phyloP scores from a whole-genome alignment of 2,113 vertebrate genomes.

The Sapajus apella region DNA sequence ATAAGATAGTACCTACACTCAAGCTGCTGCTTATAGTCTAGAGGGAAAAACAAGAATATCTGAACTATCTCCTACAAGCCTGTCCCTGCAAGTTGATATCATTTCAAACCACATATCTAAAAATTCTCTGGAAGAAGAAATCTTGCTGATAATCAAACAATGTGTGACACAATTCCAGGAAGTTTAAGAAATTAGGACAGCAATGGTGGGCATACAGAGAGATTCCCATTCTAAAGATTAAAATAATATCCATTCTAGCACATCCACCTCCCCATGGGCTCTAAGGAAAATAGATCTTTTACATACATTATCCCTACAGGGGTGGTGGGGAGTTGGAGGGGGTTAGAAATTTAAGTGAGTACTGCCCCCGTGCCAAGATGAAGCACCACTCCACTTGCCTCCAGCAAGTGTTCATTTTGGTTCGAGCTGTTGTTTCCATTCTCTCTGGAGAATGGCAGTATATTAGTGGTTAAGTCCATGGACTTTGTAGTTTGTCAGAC shows the following conservation, averaged over 20 bases:
- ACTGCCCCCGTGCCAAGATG: not conserved
- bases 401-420: slow-evolving; percentile 14
- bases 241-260: not conserved
- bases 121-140: slow-evolving; percentile 47
- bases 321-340: not conserved
- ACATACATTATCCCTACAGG: not conserved
- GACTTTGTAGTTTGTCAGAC: slow-evolving; percentile 50
- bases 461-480: slow-evolving; percentile 35
- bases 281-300: slow-evolving; percentile 18
- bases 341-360: not conserved
- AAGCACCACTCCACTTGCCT: not conserved
- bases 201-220: not conserved
- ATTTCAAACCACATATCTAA: slow-evolving; percentile 38
- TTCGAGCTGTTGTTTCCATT: slow-evolving; percentile 25
- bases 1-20: not conserved
- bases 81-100: not conserved
- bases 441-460: slow-evolving; percentile 12
- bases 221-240: slow-evolving; percentile 16
- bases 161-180: not conserved
- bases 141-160: slow-evolving; percentile 31
- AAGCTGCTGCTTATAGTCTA: not conserved
- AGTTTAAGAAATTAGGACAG: slow-evolving; percentile 39
- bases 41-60: not conserved
- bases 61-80: slow-evolving; percentile 11
- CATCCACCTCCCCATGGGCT: not conserved